Evolutionary conservation across 2,888 invertebrate species (phyloP).

Genomic region (Sminthurides aquaticus): DNA sequence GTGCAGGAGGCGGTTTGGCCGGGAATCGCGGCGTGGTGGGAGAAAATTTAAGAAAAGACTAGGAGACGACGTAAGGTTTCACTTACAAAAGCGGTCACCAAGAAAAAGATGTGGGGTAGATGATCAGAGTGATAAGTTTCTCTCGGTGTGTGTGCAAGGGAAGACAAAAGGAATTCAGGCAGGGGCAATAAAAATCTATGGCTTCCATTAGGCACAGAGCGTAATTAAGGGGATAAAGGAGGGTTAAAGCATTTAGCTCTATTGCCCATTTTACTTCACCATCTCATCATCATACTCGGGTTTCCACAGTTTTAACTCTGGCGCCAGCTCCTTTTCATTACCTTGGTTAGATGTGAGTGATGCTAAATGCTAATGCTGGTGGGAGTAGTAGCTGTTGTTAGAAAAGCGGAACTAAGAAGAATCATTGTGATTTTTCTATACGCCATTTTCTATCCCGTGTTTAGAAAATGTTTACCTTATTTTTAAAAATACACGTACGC

Average conservation of each 20-base stretch:
- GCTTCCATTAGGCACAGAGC: slow-evolving; percentile 42
- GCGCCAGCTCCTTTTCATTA: slow-evolving; percentile 40
- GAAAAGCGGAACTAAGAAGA: no score
- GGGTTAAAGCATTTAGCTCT: slow-evolving; percentile 35
- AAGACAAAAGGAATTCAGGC: slow-evolving; percentile 40
- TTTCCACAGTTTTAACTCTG: slow-evolving; percentile 25
- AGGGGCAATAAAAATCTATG: slow-evolving; percentile 42
- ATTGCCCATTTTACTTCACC: slow-evolving; percentile 37
- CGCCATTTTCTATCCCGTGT: no score
- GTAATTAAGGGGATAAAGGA: slow-evolving; percentile 43
- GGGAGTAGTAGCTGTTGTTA: no score
- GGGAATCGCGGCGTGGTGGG: no score
- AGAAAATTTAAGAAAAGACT: no score
- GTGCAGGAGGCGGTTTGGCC: no score
- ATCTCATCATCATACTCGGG: background rate
- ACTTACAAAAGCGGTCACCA: slow-evolving; percentile 31
- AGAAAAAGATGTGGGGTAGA: slow-evolving; percentile 34
- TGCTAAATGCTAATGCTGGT: no score
- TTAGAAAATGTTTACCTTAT: no score
- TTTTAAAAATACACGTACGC: no score
- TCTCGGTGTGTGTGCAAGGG: background rate
- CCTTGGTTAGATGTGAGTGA: slow-evolving; percentile 16
- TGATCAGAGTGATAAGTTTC: slow-evolving; percentile 40
- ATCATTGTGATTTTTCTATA: no score
- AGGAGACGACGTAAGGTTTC: no score